Percentiles rank a stretch among this genome's conserved stretches.
Evolutionary conservation across 1,140 invertebrate genomes (phyloP).

Genomic region (Helicoverpa zea): DNA sequence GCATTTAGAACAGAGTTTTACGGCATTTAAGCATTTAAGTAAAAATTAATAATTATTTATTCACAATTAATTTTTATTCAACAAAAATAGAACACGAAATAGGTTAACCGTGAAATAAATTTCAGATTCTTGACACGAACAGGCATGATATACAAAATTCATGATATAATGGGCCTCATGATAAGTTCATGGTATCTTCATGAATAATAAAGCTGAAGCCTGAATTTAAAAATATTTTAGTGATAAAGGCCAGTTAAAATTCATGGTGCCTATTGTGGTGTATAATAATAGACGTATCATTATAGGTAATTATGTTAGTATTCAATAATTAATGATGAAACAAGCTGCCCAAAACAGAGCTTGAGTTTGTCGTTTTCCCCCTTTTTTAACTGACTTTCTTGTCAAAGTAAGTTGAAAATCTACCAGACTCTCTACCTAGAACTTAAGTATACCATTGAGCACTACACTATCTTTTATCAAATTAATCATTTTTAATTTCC

Average conservation of each 20-base stretch:
- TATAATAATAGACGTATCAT: neutral
- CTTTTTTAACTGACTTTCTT: no score
- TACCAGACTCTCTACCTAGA: no score
- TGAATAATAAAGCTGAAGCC: slow-evolving; percentile 19
- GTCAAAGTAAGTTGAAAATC: no score
- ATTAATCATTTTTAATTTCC: no score
- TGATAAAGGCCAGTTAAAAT: neutral
- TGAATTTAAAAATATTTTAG: slow-evolving; percentile 7
- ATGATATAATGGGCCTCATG: slow-evolving; percentile 6
- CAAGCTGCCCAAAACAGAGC: no score
- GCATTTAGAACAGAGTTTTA: no score
- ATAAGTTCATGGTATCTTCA: slow-evolving; percentile 7
- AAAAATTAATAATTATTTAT: neutral
- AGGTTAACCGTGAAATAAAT: neutral
- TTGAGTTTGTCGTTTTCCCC: no score
- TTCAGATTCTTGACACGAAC: slow-evolving; percentile 1
- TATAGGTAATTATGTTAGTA: no score
- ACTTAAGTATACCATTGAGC: no score
- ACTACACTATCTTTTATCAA: no score
- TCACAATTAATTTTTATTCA: neutral
- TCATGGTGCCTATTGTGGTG: neutral
- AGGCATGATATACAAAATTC: slow-evolving; percentile 22
- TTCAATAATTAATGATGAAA: no score
- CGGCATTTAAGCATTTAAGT: no score
- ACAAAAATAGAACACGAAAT: neutral